phyloP scores from a whole-genome alignment of 2,888 invertebrate genomes.

The Bugulina stolonifera region DNA sequence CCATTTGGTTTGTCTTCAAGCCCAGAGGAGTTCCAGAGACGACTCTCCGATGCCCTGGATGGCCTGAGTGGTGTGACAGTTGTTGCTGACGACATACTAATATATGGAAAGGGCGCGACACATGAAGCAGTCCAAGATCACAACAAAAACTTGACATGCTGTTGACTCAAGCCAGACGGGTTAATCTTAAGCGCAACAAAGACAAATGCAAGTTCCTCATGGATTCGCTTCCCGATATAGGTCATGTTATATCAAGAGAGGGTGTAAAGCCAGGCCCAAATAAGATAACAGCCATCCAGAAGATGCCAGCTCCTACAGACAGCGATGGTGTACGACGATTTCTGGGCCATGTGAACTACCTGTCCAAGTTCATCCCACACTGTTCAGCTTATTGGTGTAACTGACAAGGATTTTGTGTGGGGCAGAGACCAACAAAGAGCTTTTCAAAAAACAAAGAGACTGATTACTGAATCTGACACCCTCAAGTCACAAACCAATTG shows the following conservation, averaged over 20 bases:
- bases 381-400: too few species aligned
- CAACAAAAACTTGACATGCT: not conserved
- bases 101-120: constrained; percentile 8
- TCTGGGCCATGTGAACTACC: not conserved
- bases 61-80: not conserved
- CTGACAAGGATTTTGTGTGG: too few species aligned
- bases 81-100: constrained; percentile 16
- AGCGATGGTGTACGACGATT: constrained; percentile 4
- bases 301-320: not conserved
- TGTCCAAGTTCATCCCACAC: constrained; percentile 8
- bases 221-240: not conserved
- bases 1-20: not conserved
- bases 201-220: not conserved
- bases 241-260: not conserved
- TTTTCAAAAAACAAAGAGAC: too few species aligned
- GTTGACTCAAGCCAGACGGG: not conserved
- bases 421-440: too few species aligned
- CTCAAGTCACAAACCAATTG: not conserved
- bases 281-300: not conserved
- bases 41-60: not conserved
- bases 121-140: not conserved
- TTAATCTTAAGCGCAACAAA: constrained; percentile 15
- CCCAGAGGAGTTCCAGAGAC: constrained; percentile 2
- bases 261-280: not conserved
- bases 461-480: too few species aligned